Percentiles rank a stretch among this genome's conserved stretches.
Evolutionary conservation across 2,888 invertebrate species (phyloP).

Genomic region (Chouioia cunea): DNA sequence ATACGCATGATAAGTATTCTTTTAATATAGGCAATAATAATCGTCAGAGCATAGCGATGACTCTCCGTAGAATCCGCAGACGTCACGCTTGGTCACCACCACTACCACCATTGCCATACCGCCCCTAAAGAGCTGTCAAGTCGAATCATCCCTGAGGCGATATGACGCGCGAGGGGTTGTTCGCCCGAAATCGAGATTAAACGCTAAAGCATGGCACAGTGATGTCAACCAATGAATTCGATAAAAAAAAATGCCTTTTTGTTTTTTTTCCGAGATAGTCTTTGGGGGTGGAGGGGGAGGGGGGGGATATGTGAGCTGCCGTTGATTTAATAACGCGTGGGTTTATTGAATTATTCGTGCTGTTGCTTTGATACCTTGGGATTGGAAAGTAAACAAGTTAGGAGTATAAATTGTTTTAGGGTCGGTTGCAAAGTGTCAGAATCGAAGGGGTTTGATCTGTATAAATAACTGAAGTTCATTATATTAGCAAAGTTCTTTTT

Average conservation of each 20-base stretch:
- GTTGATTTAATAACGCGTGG: conserved; percentile 37
- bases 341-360: conserved; percentile 33
- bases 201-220: conserved; percentile 51
- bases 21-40: too few species aligned
- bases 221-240: conserved; percentile 23
- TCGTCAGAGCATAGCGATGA: conserved; percentile 28
- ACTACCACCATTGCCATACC: background rate
- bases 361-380: background rate
- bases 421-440: too few species aligned
- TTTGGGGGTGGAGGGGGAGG: conserved; percentile 28
- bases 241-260: conserved; percentile 24
- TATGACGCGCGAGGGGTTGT: conserved; percentile 57
- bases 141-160: conserved; percentile 62
- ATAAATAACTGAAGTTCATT: too few species aligned
- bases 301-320: conserved; percentile 8
- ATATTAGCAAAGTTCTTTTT: too few species aligned
- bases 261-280: conserved; percentile 26
- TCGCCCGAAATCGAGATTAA: conserved; percentile 66
- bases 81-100: conserved; percentile 56
- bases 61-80: conserved; percentile 65
- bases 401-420: too few species aligned
- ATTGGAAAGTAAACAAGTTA: too few species aligned
- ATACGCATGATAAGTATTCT: too few species aligned
- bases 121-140: conserved; percentile 64
- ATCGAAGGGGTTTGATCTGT: too few species aligned